Percentiles rank a stretch among this genome's conserved stretches.
These are phyloP conservation scores for Drosophila kuntzei DNA, from an alignment of 2,888 invertebrate species.

Conservation along the genomic window DNA sequence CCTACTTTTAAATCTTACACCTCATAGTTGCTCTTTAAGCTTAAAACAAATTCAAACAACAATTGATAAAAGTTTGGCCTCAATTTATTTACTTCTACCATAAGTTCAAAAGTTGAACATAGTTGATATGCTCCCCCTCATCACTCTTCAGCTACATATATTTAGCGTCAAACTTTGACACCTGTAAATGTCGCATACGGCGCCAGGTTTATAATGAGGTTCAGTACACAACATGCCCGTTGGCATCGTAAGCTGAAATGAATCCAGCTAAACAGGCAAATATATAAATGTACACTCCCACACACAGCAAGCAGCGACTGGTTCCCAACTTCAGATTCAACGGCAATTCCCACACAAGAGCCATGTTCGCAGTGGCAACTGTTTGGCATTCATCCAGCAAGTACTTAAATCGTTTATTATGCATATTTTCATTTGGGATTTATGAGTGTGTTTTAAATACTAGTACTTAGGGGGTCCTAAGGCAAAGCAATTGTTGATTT, in stretches of 20 bases:
- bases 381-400: constrained; percentile 54
- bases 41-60: constrained; percentile 11
- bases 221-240: constrained; percentile 35
- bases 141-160: constrained; percentile 5
- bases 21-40: not conserved
- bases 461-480: constrained; percentile 19
- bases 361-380: constrained; percentile 54
- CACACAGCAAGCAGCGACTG: constrained; percentile 10
- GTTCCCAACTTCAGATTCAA: constrained; percentile 3
- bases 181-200: constrained; percentile 47
- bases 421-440: constrained; percentile 58
- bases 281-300: constrained; percentile 27
- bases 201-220: constrained; percentile 38
- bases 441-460: constrained; percentile 47
- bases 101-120: constrained; percentile 36
- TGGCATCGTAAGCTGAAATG: constrained; percentile 36
- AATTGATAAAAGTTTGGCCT: constrained; percentile 46
- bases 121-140: constrained; percentile 11
- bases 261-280: constrained; percentile 44
- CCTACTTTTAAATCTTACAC: not conserved
- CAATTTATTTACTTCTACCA: constrained; percentile 7
- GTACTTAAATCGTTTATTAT: constrained; percentile 64
- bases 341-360: constrained; percentile 35
- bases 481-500: constrained; percentile 20
- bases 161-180: constrained; percentile 37